Conservation (phyloP, 2,113 vertebrate genomes). For the Tichodroma muraria region DNA sequence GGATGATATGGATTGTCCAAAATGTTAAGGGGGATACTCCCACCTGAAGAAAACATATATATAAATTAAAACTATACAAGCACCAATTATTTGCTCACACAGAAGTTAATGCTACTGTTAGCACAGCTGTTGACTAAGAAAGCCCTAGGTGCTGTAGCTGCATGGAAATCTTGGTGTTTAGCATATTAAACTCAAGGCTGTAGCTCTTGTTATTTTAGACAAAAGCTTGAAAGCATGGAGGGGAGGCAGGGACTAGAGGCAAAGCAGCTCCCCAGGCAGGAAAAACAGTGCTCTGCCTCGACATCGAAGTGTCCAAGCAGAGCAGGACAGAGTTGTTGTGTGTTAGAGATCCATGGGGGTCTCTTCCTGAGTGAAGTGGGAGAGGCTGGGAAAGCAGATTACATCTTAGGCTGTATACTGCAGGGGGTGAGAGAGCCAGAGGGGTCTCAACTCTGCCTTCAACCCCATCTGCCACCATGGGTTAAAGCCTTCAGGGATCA, state of each 20-base stretch:
- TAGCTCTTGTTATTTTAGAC: not conserved
- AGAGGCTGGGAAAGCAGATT: not conserved
- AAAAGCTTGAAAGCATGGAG: not conserved
- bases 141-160: not conserved
- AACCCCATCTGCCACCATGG: not conserved
- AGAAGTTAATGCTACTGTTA: not conserved
- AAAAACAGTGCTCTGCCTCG: not conserved
- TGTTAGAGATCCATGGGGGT: not conserved
- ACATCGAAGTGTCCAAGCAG: rapidly evolving
- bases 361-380: not conserved
- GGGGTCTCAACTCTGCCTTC: not conserved
- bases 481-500: not conserved
- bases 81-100: not conserved
- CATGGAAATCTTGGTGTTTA: not conserved
- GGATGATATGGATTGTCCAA: not conserved
- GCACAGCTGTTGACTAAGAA: not conserved
- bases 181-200: not conserved
- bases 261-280: not conserved
- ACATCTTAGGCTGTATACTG: not conserved
- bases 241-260: not conserved
- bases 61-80: not conserved
- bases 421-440: not conserved
- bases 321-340: not conserved
- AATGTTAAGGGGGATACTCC: not conserved
- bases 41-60: not conserved